A percentile compares a stretch with the other conserved stretches of the same genome.
Evolutionary conservation across 2,797 vertebrate species (phyloP).

Genomic region (Pagetopsis macropterus): DNA sequence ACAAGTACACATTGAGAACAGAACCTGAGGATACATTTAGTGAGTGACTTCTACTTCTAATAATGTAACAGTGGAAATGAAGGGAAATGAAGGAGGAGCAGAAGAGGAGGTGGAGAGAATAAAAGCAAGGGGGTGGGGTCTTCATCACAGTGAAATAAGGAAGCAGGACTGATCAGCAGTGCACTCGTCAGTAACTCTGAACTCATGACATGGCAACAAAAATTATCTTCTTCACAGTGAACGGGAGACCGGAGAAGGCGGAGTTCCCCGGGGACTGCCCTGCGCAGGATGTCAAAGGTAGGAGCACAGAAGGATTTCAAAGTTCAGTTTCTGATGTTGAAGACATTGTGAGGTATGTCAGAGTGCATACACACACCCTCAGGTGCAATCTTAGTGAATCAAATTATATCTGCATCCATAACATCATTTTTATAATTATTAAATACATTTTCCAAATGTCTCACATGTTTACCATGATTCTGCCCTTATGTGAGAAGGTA

Average conservation of each 20-base stretch:
- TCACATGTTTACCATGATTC: neutral
- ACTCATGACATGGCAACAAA: slow-evolving; percentile 77
- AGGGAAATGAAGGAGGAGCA: slow-evolving; percentile 23
- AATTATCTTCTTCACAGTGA: slow-evolving; percentile 84
- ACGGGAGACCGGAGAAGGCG: slow-evolving; percentile 82
- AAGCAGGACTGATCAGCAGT: slow-evolving; percentile 41
- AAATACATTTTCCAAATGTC: neutral
- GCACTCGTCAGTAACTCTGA: slow-evolving; percentile 22
- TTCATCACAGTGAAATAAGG: slow-evolving; percentile 30
- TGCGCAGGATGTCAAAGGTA: slow-evolving; percentile 85
- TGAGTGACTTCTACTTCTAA: neutral
- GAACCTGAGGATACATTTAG: neutral
- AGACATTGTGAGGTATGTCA: neutral
- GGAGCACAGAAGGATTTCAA: neutral
- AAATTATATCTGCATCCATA: neutral
- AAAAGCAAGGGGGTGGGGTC: slow-evolving; percentile 49
- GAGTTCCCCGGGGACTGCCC: slow-evolving; percentile 81
- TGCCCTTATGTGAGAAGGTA: neutral
- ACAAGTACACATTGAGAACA: too few relatives aligned
- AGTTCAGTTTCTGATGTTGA: neutral
- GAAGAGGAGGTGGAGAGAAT: slow-evolving; percentile 33
- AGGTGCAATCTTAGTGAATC: neutral
- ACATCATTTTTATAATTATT: neutral
- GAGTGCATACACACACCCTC: neutral
- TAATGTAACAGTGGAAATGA: neutral